Conservation (phyloP, 2,113 vertebrate genomes). For the Apteryx mantelli region DNA sequence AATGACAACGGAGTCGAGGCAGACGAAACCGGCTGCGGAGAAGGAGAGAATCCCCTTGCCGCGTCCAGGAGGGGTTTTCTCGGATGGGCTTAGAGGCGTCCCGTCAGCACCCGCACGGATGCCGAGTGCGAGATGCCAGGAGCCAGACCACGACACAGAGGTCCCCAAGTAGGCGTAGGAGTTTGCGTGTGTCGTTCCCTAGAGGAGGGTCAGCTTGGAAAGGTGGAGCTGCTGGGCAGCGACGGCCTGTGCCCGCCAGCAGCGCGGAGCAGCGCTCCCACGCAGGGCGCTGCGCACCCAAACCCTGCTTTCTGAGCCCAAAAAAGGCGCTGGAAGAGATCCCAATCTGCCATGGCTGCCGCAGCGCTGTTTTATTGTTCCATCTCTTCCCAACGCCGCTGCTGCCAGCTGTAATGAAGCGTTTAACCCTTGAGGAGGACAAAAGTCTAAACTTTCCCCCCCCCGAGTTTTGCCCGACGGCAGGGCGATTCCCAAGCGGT, state of each 20-base stretch:
- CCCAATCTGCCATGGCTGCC: too few species aligned
- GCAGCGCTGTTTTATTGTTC: too few species aligned
- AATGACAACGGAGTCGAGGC: background rate
- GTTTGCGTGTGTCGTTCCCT: background rate
- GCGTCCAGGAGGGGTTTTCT: background rate
- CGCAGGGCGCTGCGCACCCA: too few species aligned
- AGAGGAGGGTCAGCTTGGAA: background rate
- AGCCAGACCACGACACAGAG: background rate
- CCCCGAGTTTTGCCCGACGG: background rate
- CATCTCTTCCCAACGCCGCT: too few species aligned
- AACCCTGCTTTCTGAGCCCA: background rate
- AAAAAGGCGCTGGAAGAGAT: too few species aligned
- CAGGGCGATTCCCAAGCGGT: accelerated
- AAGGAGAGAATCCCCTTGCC: background rate
- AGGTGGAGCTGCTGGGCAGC: too few species aligned
- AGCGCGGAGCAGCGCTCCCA: too few species aligned
- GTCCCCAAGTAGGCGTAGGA: background rate
- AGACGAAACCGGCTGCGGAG: background rate
- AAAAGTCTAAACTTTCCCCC: background rate
- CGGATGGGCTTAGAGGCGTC: accelerated
- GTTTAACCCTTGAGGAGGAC: too few species aligned
- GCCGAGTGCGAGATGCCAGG: background rate
- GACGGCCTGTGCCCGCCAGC: too few species aligned
- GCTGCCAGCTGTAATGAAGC: too few species aligned
- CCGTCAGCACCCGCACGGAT: accelerated